Evolutionary conservation across 1,140 invertebrate genomes (phyloP).

Genomic region (Agrypnia vestita): DNA sequence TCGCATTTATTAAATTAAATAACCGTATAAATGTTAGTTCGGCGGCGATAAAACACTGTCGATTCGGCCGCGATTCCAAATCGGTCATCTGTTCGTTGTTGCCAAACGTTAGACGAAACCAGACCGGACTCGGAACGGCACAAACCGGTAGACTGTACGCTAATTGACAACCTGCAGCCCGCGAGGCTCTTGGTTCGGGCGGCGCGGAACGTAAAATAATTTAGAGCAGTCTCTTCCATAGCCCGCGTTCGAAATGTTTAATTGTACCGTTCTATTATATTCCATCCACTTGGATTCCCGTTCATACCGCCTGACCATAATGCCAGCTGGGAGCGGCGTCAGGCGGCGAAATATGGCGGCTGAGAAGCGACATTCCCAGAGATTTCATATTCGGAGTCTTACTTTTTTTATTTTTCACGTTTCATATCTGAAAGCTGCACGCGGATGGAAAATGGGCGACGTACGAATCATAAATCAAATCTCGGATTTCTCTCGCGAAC

Average conservation of each 20-base stretch:
- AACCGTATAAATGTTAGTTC: constrained; percentile 28
- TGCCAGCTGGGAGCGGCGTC: too few relatives aligned
- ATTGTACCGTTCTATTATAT: neutral
- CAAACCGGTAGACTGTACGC: neutral
- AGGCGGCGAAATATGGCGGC: neutral
- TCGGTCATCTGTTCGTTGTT: constrained; percentile 14
- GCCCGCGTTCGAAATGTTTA: neutral
- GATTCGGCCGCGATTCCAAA: constrained; percentile 9
- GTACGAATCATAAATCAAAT: constrained; percentile 17
- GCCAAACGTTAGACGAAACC: constrained; percentile 2
- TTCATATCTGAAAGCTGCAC: constrained; percentile 25
- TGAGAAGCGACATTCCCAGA: neutral
- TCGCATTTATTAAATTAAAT: constrained; percentile 14
- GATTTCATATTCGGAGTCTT: neutral
- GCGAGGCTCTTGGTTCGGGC: neutral
- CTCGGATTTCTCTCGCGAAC: neutral
- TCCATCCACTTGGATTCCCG: too few relatives aligned
- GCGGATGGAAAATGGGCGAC: neutral
- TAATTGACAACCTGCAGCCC: neutral
- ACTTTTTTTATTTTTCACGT: neutral
- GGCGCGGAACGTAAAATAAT: neutral
- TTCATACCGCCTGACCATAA: too few relatives aligned
- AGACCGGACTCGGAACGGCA: constrained; percentile 28
- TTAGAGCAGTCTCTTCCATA: neutral
- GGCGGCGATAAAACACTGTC: constrained; percentile 2